These are phyloP conservation scores for Myotis yumanensis DNA, from an alignment of 2,113 vertebrate species.

Conservation along the genomic window DNA sequence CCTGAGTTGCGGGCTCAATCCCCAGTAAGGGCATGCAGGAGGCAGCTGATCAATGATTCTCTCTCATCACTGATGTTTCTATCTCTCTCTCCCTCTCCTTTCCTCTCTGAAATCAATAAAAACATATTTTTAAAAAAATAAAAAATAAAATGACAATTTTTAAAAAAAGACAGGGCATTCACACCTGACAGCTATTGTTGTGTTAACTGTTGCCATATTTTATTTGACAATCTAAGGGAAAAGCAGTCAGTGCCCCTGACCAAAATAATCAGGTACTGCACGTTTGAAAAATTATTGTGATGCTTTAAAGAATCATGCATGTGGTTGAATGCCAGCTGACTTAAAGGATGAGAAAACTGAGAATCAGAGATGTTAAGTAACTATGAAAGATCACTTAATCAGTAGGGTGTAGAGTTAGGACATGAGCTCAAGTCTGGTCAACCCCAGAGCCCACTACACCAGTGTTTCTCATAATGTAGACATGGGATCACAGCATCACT, in stretches of 20 bases:
- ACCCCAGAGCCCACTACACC: neutral
- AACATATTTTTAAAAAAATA: no score
- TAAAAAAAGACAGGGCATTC: neutral
- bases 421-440: neutral
- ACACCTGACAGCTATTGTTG: neutral
- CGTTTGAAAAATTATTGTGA: neutral
- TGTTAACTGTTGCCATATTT: neutral
- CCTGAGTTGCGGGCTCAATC: no score
- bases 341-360: neutral
- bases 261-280: neutral
- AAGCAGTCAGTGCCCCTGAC: neutral
- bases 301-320: no score
- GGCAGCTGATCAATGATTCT: no score
- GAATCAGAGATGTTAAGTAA: neutral
- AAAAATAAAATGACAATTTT: no score
- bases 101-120: no score
- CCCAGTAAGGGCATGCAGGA: no score
- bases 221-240: neutral
- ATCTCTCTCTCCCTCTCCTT: no score
- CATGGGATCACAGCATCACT: rapidly evolving
- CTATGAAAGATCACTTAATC: neutral
- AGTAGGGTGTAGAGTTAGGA: rapidly evolving
- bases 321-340: neutral
- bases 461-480: neutral
- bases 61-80: no score